Evolutionary conservation across 1,140 invertebrate genomes (phyloP), one percentile per base, ranked within the genome.

Genomic region (Drosophila pandora): DNA sequence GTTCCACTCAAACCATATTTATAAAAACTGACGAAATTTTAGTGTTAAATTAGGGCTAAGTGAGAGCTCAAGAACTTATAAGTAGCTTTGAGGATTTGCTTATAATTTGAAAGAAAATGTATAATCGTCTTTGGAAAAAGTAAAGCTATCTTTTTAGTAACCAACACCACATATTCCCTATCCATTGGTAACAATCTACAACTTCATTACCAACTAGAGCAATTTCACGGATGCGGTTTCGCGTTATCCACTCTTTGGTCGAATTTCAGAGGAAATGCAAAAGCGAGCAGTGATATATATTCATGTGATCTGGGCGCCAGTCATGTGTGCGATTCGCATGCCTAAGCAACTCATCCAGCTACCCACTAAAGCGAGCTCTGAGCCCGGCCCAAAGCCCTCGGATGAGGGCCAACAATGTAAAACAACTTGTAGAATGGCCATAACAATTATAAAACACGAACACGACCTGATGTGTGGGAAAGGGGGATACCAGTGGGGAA

Each of bases 391-490:
- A 56, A 73, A 41, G 53, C 59, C 25, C 60, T 55, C 52, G 17
- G 56, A 55, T 45, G 39, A 32, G 34, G 10, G 61, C 47, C 54
- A 75, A 75, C 71, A 75, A 58, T 65, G 60, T 75, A 34, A 47
- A 65, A 65, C 60, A 65, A 65, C 70, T 75, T 75, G 71, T 75
- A 75, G 52, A 75, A 75, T 75, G 71, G 71, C 71, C 71, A 75
- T 75, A 75, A 75, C 71, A 75, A 75, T 75, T 75, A 75, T 75
- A 75, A 75, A 75, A 75, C 71, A 75, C 71, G 71, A 75, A 75
- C 70, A 52, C 71, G 28, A 52, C 60, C 21, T n/a, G 52, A n/a
- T 32, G 8, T 34, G n/a, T 34, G n/a, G 7, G 13, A 1, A 5
- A 9, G n/a, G 45, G 45, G 58, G 2, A 28, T 30, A 22, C 2